phyloP scores from a whole-genome alignment of 2,113 vertebrate genomes.

The Sphaerodactylus townsendi region DNA sequence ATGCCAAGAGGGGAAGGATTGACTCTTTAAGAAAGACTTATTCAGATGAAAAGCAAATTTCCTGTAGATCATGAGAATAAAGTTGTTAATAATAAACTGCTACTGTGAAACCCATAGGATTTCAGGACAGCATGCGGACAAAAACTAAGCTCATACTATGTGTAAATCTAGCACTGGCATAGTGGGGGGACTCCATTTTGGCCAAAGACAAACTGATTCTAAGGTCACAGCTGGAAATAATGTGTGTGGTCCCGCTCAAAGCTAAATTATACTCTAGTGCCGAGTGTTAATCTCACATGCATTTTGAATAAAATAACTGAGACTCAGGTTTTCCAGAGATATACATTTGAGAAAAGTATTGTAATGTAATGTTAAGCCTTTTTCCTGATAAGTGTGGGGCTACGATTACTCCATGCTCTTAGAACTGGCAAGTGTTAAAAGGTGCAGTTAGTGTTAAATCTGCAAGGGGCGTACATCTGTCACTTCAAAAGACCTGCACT shows the following conservation, averaged over 20 bases:
- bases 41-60: not conserved
- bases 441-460: slow-evolving; percentile 35
- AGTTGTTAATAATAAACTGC: not conserved
- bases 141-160: slow-evolving; percentile 10
- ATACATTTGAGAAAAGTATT: slow-evolving; percentile 13
- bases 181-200: slow-evolving; percentile 20
- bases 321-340: slow-evolving; percentile 18
- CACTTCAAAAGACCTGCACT: slow-evolving; percentile 56
- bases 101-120: slow-evolving; percentile 22
- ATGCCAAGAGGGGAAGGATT: not conserved
- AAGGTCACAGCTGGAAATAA: slow-evolving; percentile 39
- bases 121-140: slow-evolving; percentile 15
- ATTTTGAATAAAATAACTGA: slow-evolving; percentile 20
- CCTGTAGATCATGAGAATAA: slow-evolving; percentile 20
- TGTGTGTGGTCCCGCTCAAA: slow-evolving; percentile 3
- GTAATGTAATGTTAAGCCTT: slow-evolving; percentile 21
- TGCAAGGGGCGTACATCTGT: slow-evolving; percentile 46
- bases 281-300: slow-evolving; percentile 37
- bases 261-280: slow-evolving; percentile 5
- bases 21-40: not conserved
- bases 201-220: slow-evolving; percentile 28
- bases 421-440: slow-evolving; percentile 33
- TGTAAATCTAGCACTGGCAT: slow-evolving; percentile 23
- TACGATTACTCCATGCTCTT: slow-evolving; percentile 47
- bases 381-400: slow-evolving; percentile 20